Base-by-base conservation (phyloP, 1,140 invertebrate species). In the Proctacanthus coquilletti region DNA sequence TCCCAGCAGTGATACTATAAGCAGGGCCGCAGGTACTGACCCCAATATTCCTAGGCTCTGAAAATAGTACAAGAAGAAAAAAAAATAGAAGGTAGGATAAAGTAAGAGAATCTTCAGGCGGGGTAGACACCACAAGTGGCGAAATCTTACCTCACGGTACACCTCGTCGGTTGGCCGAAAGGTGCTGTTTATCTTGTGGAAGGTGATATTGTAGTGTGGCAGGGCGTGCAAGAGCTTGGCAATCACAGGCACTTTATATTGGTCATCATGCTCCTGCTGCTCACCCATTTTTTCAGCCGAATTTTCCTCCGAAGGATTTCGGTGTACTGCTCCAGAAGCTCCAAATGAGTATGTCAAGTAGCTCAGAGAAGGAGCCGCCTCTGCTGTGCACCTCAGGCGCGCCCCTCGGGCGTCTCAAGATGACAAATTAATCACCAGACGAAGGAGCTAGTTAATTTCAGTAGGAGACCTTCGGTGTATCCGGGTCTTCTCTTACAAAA, bases 41-140 rank as follows among this genome's bases (percentile, higher is more conserved):
- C 80, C 87, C 45, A 93, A 66, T 48, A 95, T 91, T 9, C 86
- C 86, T 52, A 93, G 68, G 48, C 84, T 85, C 85, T 92, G 71
- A 31, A 71, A n/a, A n/a, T n/a, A n/a, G 72, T 51, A 45, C 47
- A 45, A 56, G 44, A 38, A 45, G 39, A 39, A 36, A 35, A 32
- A 11, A 14, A 36, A 36, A 36, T 36, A 25, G 23, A 25, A 25
- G n/a, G n/a, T 25, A 25, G 23, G 23, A 25, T 25, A 25, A 25
- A 25, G 6, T 25, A 25, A 32, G n/a, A 25, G 23, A 25, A 25
- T 8, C 11, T 21, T 36, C 18, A 20, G 14, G 11, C 34, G 14
- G 11, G 9, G 34, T 19, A 19, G 10, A 9, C 4, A 15, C 30
- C 9, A 8, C 10, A 11, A 32, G 11, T 25, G 5, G 15, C 14